Percentiles rank a stretch among this genome's conserved stretches.
Evolutionary conservation across 2,113 vertebrate species (phyloP).

Genomic region (Tympanuchus pallidicinctus): DNA sequence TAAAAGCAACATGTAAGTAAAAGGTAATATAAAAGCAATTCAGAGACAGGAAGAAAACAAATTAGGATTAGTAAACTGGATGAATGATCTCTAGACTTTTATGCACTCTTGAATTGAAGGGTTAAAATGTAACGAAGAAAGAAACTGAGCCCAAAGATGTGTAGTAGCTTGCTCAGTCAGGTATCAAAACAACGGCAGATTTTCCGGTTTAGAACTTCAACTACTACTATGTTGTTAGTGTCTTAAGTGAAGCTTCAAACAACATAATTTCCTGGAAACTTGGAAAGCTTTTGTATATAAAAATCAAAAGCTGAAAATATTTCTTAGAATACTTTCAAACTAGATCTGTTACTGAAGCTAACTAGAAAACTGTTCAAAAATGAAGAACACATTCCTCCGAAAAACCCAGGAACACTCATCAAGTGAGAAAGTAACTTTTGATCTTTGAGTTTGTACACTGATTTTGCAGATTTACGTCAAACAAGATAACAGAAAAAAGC

Average conservation of each 20-base stretch:
- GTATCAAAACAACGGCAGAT: neutral
- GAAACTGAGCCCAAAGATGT: neutral
- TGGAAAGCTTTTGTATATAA: neutral
- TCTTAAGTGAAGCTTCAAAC: neutral
- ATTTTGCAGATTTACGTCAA: neutral
- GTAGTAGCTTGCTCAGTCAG: neutral
- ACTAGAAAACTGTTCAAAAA: neutral
- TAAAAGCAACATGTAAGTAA: neutral
- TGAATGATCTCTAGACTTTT: neutral
- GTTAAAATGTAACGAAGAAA: neutral
- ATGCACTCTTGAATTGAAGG: neutral
- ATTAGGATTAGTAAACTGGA: neutral
- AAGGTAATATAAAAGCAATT: neutral
- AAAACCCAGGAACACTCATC: rapidly evolving
- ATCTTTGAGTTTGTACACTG: neutral
- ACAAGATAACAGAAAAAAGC: neutral
- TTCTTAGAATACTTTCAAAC: neutral
- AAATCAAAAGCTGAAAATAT: neutral
- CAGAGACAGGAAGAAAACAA: neutral
- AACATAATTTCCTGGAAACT: neutral
- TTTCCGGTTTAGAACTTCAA: neutral
- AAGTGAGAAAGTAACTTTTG: neutral
- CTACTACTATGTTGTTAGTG: neutral
- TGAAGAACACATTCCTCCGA: neutral
- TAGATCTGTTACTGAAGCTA: neutral